Evolutionary conservation across 1,140 invertebrate genomes (phyloP).

Genomic region (Cyclargus thomasi): DNA sequence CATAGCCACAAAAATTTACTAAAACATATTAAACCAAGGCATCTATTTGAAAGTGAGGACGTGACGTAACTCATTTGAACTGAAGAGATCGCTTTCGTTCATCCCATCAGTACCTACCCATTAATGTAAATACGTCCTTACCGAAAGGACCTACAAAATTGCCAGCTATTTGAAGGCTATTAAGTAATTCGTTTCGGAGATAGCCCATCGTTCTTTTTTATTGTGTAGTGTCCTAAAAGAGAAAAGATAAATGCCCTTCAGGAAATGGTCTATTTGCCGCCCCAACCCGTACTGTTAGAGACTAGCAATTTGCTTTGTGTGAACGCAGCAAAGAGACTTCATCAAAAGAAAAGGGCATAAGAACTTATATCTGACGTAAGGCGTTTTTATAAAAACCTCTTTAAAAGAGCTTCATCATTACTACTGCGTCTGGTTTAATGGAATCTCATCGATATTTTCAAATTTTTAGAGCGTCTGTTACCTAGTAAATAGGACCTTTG

Average conservation of each 20-base stretch:
- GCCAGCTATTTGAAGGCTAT: conserved; percentile 1
- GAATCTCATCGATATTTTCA: no score
- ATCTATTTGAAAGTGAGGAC: no score
- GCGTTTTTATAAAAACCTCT: background rate
- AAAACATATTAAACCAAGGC: no score
- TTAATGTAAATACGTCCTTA: conserved; percentile 2
- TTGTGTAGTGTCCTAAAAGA: conserved; percentile 14
- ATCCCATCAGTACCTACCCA: background rate
- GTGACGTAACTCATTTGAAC: background rate
- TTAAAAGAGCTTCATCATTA: no score
- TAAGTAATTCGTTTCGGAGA: conserved; percentile 12
- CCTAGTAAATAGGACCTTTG: no score
- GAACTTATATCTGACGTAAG: background rate
- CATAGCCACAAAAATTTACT: no score
- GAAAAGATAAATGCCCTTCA: conserved; percentile 13
- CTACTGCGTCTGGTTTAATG: no score
- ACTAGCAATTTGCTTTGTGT: conserved; percentile 11
- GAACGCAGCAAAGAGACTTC: conserved; percentile 9
- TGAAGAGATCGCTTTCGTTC: background rate
- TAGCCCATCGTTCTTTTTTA: conserved; percentile 11
- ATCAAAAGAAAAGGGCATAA: conserved; percentile 5
- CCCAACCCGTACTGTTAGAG: conserved; percentile 3
- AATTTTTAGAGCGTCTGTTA: no score
- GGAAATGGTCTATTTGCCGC: conserved; percentile 15
- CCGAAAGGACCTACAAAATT: conserved; percentile 1